phyloP scores from a whole-genome alignment of 2,113 vertebrate species.

The Calidris pygmaea region DNA sequence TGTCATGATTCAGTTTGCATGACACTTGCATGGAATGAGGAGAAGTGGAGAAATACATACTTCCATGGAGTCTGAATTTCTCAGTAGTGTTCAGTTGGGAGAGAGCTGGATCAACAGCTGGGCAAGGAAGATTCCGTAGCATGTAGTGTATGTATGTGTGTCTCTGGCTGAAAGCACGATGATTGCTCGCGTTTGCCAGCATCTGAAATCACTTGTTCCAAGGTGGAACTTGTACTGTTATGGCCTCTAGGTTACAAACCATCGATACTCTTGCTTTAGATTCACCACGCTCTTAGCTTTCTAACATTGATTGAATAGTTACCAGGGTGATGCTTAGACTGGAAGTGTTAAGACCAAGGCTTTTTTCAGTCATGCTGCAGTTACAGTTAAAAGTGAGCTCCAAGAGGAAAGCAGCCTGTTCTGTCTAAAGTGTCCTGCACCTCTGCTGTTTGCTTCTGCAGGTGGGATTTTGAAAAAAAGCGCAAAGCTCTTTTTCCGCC shows the following conservation, averaged over 20 bases:
- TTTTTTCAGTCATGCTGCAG: not conserved
- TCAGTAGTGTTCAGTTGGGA: not conserved
- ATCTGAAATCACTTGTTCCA: not conserved
- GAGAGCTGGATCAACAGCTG: not conserved
- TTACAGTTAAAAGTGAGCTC: not conserved
- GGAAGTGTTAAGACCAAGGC: not conserved
- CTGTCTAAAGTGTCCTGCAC: constrained; percentile 2
- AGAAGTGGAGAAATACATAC: not conserved
- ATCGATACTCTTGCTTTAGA: not conserved
- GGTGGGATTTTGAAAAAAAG: constrained; percentile 90
- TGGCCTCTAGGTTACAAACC: not conserved
- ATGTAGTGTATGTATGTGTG: not conserved
- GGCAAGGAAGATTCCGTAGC: not conserved
- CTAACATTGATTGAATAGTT: not conserved
- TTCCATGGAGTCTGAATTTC: not conserved
- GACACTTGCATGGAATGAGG: not conserved
- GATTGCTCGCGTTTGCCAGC: not conserved
- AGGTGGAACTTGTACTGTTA: not conserved
- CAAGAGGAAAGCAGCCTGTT: not conserved
- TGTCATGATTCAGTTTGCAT: not conserved
- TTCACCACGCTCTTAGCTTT: not conserved
- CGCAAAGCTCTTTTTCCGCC: constrained; percentile 92
- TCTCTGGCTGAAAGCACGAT: not conserved
- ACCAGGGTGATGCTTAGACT: not conserved
- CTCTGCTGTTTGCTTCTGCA: constrained; percentile 50